Conservation (phyloP, 2,888 invertebrate species). For the Mesorhabditis belari region DNA sequence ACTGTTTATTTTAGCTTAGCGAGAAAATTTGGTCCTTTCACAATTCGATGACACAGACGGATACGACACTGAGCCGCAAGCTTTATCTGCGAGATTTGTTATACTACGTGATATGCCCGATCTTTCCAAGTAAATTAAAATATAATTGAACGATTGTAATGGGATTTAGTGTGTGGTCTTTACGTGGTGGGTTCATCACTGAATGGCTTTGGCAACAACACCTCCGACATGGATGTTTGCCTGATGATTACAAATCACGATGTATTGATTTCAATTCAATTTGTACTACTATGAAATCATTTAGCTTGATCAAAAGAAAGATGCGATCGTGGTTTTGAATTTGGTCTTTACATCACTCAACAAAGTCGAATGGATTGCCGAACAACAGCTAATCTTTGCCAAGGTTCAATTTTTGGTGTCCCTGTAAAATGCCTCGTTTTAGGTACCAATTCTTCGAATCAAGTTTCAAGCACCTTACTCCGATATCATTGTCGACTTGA, state of each 20-base stretch:
- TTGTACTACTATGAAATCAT: conserved; percentile 6
- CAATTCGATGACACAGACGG: conserved; percentile 40
- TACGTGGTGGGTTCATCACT: conserved; percentile 95
- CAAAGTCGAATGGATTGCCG: conserved; percentile 59
- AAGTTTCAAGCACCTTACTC: conserved; percentile 45
- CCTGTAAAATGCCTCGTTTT: not conserved
- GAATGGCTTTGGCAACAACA: conserved; percentile 85
- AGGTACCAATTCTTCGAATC: conserved; percentile 68
- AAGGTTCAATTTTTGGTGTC: conserved; percentile 63
- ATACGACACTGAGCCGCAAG: conserved; percentile 34
- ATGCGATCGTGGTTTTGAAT: conserved; percentile 62
- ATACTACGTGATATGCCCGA: conserved; percentile 44
- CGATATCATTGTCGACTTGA: conserved; percentile 85
- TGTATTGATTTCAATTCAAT: conserved; percentile 43
- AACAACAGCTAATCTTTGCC: conserved; percentile 76
- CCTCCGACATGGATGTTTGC: conserved; percentile 93
- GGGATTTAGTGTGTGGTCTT: conserved; percentile 57
- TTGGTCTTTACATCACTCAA: conserved; percentile 33
- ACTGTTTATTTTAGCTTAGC: conserved; percentile 32
- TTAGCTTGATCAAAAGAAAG: conserved; percentile 68
- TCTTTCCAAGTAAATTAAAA: conserved; percentile 41
- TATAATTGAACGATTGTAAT: not conserved
- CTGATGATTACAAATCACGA: conserved; percentile 70
- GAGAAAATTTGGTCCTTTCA: conserved; percentile 50
- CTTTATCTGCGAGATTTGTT: conserved; percentile 47